These are phyloP conservation scores for Pedicia rivosa DNA, from an alignment of 2,888 invertebrate genomes.

Conservation along the genomic window DNA sequence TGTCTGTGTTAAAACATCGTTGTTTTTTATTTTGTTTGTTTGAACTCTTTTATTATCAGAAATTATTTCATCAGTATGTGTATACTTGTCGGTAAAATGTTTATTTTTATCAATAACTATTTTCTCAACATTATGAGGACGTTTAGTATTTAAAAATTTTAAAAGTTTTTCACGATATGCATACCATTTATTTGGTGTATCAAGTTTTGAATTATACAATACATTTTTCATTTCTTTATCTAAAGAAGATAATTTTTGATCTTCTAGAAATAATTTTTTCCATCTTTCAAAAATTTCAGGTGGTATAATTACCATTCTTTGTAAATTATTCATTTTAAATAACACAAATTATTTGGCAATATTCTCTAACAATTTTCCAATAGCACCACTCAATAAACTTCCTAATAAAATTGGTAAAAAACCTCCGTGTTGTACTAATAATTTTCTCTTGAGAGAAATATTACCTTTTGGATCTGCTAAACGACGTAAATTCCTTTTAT, in stretches of 20 bases:
- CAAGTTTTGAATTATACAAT: background rate
- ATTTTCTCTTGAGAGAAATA: conserved; percentile 1
- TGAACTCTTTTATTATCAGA: too few relatives aligned
- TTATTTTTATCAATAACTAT: too few relatives aligned
- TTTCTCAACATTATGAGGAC: too few relatives aligned
- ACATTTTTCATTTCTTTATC: conserved; percentile 3
- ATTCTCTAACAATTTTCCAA: conserved; percentile 2
- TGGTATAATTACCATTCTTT: background rate
- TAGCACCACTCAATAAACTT: conserved; percentile 1
- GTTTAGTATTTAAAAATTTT: conserved; percentile 1
- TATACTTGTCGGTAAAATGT: too few relatives aligned
- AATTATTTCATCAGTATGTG: too few relatives aligned
- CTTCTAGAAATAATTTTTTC: background rate
- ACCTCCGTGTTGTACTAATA: conserved; percentile 6
- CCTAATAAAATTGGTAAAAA: conserved; percentile 3
- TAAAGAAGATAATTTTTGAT: background rate
- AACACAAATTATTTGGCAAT: too few relatives aligned
- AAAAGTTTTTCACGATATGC: conserved; percentile 2
- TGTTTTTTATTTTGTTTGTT: too few relatives aligned
- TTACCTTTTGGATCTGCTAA: background rate
- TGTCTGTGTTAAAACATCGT: too few relatives aligned
- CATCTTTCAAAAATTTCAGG: conserved; percentile 4
- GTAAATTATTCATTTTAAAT: conserved; percentile 1
- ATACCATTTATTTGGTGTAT: conserved; percentile 4
- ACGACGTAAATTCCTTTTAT: background rate